Evolutionary conservation across 2,113 vertebrate species (phyloP).

Genomic region (Lepus timidus): DNA sequence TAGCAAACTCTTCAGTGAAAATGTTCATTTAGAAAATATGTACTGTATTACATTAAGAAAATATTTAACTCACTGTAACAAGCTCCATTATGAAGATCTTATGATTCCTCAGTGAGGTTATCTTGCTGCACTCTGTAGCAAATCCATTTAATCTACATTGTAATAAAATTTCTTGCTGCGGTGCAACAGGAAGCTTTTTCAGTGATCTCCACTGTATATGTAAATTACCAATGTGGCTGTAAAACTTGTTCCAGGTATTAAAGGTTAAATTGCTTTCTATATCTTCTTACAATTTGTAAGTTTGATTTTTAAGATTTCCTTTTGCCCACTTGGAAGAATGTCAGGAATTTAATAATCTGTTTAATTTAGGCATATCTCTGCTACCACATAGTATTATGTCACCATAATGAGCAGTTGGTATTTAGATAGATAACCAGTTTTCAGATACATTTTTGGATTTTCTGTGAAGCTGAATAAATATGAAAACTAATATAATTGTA

Average conservation of each 20-base stretch:
- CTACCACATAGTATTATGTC: slow-evolving; percentile 69
- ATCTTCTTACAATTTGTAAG: slow-evolving; percentile 69
- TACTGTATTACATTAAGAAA: slow-evolving; percentile 87
- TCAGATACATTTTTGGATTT: slow-evolving; percentile 78
- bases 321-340: slow-evolving; percentile 65
- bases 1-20: slow-evolving; percentile 86
- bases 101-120: slow-evolving; percentile 78
- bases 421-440: slow-evolving; percentile 74
- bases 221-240: slow-evolving; percentile 78
- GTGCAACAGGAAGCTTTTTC: slow-evolving; percentile 82
- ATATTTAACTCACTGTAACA: slow-evolving; percentile 85
- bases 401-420: slow-evolving; percentile 51
- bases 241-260: slow-evolving; percentile 62
- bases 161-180: slow-evolving; percentile 82
- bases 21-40: slow-evolving; percentile 87
- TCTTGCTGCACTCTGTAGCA: slow-evolving; percentile 83
- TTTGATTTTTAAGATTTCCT: slow-evolving; percentile 60
- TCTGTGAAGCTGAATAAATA: slow-evolving; percentile 79
- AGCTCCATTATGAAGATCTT: slow-evolving; percentile 85
- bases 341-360: slow-evolving; percentile 74
- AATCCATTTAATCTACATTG: slow-evolving; percentile 63
- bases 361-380: slow-evolving; percentile 47
- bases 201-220: slow-evolving; percentile 82
- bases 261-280: slow-evolving; percentile 75
- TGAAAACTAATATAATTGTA: slow-evolving; percentile 72